Percentiles rank a stretch among this genome's conserved stretches.
Conservation (phyloP, 2,113 vertebrate species). For the Clarias macrocephalus region DNA sequence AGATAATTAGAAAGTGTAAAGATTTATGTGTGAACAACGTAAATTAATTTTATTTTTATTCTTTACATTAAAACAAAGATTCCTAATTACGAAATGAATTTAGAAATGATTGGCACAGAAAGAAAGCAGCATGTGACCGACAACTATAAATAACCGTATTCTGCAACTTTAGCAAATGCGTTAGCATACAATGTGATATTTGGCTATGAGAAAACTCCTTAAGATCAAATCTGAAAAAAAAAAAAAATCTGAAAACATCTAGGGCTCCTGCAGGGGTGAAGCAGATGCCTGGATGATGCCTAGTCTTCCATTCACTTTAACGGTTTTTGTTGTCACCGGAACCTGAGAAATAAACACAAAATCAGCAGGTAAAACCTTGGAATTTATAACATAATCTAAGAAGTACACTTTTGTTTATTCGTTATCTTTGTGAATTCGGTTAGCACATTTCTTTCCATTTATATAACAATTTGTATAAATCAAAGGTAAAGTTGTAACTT, state of each 20-base stretch:
- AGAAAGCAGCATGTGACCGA: constrained; percentile 50
- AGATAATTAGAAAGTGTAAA: background rate
- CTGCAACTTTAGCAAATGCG: background rate
- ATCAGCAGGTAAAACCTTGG: background rate
- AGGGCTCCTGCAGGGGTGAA: constrained; percentile 47
- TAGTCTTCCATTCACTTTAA: constrained; percentile 74
- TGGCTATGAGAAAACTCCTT: constrained; percentile 19
- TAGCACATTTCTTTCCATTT: background rate
- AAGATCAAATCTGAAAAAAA: constrained; percentile 11
- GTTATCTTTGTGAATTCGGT: background rate
- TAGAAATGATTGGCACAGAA: constrained; percentile 42
- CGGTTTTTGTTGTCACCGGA: constrained; percentile 66
- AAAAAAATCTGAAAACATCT: constrained; percentile 34
- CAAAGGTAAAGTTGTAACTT: too few relatives aligned
- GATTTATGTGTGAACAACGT: background rate
- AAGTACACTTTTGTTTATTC: background rate
- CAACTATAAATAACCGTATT: constrained; percentile 35
- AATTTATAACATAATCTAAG: background rate
- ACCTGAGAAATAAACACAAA: constrained; percentile 60
- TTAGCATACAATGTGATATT: constrained; percentile 10
- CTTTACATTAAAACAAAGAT: background rate
- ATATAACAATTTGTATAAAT: too few relatives aligned
- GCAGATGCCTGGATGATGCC: constrained; percentile 67
- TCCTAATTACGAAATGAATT: constrained; percentile 8
- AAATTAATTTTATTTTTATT: background rate